phyloP scores from a whole-genome alignment of 2,797 vertebrate genomes.

The Pogonophryne albipinna region DNA sequence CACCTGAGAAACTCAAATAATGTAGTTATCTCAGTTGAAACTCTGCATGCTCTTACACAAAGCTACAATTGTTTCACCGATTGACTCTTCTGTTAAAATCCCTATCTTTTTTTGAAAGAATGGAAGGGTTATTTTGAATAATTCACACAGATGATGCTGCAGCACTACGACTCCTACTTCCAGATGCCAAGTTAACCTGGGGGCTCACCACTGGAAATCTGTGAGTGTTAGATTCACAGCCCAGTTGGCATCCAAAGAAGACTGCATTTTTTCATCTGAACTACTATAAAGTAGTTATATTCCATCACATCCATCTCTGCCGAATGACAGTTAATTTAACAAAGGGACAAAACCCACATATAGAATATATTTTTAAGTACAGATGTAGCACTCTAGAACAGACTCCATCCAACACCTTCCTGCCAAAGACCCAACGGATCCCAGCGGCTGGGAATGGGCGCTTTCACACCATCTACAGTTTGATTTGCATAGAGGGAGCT shows the following conservation, averaged over 20 bases:
- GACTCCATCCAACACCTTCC: too few relatives aligned
- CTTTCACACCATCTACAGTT: too few relatives aligned
- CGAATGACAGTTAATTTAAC: neutral
- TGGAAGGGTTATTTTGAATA: neutral
- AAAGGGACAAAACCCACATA: neutral
- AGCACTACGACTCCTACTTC: constrained; percentile 2
- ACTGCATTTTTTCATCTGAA: constrained; percentile 1
- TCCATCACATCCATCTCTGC: neutral
- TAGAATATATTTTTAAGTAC: too few relatives aligned
- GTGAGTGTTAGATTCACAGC: constrained; percentile 7
- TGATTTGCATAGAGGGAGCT: too few relatives aligned
- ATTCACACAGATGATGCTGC: constrained; percentile 6
- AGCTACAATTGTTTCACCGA: constrained; percentile 1
- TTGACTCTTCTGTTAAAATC: neutral
- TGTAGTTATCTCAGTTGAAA: constrained; percentile 12
- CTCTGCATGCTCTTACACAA: neutral
- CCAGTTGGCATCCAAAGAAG: neutral
- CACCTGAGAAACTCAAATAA: neutral
- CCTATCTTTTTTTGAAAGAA: neutral
- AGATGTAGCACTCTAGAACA: too few relatives aligned
- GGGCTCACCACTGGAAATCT: neutral
- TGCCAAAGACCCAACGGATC: too few relatives aligned
- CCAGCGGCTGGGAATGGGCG: too few relatives aligned
- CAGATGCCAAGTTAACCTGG: neutral
- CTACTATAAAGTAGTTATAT: neutral